Evolutionary conservation across 2,113 vertebrate genomes (phyloP).

Genomic region (Corynorhinus townsendii): DNA sequence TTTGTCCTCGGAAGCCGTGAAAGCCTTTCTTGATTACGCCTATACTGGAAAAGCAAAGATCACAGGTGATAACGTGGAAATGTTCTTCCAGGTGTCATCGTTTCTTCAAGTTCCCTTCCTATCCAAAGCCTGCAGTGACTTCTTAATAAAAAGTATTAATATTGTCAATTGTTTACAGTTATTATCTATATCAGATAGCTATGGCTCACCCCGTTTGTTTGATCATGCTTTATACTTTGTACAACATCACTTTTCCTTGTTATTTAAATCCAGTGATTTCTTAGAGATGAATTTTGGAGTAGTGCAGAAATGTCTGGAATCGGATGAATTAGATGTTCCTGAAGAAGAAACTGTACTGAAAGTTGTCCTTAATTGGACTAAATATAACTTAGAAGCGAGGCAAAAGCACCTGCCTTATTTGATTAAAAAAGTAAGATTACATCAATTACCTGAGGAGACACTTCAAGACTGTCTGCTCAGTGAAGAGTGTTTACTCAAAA

Average conservation of each 20-base stretch:
- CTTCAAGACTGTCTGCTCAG: constrained; percentile 81
- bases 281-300: constrained; percentile 91
- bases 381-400: constrained; percentile 83
- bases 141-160: constrained; percentile 91
- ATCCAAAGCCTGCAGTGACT: constrained; percentile 94
- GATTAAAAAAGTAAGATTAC: constrained; percentile 88
- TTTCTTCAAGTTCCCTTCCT: constrained; percentile 95
- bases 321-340: constrained; percentile 87
- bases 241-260: constrained; percentile 86
- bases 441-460: constrained; percentile 88
- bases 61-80: constrained; percentile 93
- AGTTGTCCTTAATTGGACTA: constrained; percentile 89
- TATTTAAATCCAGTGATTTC: constrained; percentile 90
- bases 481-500: constrained; percentile 82
- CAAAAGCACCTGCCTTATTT: constrained; percentile 84
- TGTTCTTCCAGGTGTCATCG: constrained; percentile 95
- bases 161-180: constrained; percentile 92
- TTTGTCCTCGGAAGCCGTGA: constrained; percentile 87
- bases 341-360: constrained; percentile 90
- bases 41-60: constrained; percentile 94
- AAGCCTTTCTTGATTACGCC: constrained; percentile 94
- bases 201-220: constrained; percentile 88
- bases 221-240: constrained; percentile 88
- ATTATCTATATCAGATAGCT: constrained; percentile 91
- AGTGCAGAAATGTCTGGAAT: constrained; percentile 87